A percentile compares a stretch with the other conserved stretches of the same genome.
Evolutionary conservation across 2,888 invertebrate species (phyloP).

Genomic region (Napeogenes inachia): DNA sequence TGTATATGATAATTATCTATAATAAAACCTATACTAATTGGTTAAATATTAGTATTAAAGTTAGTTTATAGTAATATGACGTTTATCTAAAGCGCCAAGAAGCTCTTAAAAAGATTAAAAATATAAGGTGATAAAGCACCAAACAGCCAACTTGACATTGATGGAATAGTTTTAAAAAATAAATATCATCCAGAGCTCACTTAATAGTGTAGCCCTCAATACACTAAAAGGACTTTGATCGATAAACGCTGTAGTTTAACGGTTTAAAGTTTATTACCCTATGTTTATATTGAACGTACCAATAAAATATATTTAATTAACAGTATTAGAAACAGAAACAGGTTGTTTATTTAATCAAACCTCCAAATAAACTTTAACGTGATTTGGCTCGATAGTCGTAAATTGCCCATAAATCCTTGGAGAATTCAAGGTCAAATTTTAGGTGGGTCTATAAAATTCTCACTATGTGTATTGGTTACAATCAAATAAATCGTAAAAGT

Average conservation of each 20-base stretch:
- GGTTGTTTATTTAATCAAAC: constrained; percentile 1
- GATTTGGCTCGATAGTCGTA: constrained; percentile 2
- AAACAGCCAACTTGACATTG: not conserved
- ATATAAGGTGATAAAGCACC: no score
- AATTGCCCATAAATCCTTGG: not conserved
- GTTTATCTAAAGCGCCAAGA: no score
- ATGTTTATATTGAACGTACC: not conserved
- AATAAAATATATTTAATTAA: not conserved
- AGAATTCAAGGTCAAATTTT: constrained; percentile 20
- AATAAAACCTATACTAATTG: no score
- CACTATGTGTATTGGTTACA: constrained; percentile 29
- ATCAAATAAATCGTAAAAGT: constrained; percentile 39
- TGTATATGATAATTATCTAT: no score
- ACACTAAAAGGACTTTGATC: no score
- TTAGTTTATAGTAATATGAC: no score
- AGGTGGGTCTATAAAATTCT: constrained; percentile 41
- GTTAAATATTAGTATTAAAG: no score
- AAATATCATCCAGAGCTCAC: not conserved
- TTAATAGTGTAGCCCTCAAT: not conserved
- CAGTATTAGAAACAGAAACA: not conserved
- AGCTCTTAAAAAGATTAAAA: no score
- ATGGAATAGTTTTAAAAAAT: constrained; percentile 1
- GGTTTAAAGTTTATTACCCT: no score
- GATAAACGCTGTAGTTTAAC: no score
- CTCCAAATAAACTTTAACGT: not conserved